Conservation (phyloP, 2,113 vertebrate genomes). For the Heliornis fulica region DNA sequence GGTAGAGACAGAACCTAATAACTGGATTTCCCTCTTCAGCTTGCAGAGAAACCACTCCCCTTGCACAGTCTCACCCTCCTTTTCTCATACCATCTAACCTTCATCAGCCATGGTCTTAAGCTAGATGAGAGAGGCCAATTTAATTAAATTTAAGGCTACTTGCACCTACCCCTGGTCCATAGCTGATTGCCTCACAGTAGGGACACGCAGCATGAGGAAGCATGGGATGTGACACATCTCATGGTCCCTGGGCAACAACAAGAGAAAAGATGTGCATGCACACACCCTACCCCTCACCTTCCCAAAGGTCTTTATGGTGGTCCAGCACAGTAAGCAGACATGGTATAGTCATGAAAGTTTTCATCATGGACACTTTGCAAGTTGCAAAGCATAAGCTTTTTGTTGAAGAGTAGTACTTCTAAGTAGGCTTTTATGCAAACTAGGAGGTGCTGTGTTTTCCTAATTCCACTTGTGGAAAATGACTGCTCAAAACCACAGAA, state of each 20-base stretch:
- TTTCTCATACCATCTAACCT: neutral
- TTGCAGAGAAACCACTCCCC: neutral
- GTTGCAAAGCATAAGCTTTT: neutral
- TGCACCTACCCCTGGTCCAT: neutral
- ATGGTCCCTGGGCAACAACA: neutral
- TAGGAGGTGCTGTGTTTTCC: neutral
- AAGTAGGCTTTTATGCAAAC: neutral
- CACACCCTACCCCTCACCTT: no score
- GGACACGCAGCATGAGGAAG: rapidly evolving
- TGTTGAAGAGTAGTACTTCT: neutral
- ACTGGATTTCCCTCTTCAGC: neutral
- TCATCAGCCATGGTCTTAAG: neutral
- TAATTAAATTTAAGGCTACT: neutral
- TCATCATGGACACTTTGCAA: neutral
- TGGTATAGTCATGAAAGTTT: neutral
- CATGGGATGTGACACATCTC: neutral
- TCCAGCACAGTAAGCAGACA: neutral
- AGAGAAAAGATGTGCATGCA: neutral
- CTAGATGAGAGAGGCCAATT: neutral
- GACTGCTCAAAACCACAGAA: neutral
- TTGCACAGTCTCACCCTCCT: neutral
- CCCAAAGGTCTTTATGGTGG: neutral
- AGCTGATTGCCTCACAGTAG: neutral
- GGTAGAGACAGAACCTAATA: neutral
- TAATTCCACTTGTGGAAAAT: neutral